phyloP scores from a whole-genome alignment of 2,888 invertebrate genomes.

The Sipha maydis region DNA sequence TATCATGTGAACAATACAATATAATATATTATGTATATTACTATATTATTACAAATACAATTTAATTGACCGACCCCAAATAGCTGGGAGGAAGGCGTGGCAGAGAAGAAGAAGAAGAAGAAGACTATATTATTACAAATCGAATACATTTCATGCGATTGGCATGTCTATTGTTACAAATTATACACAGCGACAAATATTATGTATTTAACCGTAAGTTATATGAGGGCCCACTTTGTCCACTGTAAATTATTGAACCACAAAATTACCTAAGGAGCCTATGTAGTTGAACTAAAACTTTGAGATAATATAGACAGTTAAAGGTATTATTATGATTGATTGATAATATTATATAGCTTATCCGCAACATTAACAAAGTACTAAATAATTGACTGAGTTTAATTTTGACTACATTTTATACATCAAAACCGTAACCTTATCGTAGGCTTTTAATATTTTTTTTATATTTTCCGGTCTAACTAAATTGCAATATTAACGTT shows the following conservation, averaged over 20 bases:
- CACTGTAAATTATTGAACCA: slow-evolving; percentile 12
- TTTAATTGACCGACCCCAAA: too few species aligned
- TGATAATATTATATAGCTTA: slow-evolving; percentile 22
- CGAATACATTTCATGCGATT: too few species aligned
- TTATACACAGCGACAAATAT: background rate
- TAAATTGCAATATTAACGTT: background rate
- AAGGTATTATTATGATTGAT: slow-evolving; percentile 23
- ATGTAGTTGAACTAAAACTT: slow-evolving; percentile 27
- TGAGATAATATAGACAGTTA: slow-evolving; percentile 34
- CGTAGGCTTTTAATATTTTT: background rate
- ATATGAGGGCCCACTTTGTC: background rate
- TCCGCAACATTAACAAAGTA: background rate
- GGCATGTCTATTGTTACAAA: background rate
- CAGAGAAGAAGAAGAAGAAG: too few species aligned
- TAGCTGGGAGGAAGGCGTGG: too few species aligned
- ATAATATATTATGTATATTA: too few species aligned
- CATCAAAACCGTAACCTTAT: background rate
- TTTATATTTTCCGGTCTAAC: background rate
- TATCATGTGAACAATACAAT: too few species aligned
- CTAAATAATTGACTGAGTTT: slow-evolving; percentile 6
- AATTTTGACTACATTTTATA: background rate
- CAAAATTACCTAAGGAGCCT: background rate
- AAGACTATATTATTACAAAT: too few species aligned
- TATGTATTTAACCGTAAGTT: background rate
- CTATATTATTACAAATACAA: too few species aligned